Evolutionary conservation across 2,888 invertebrate genomes (phyloP), one percentile per base, ranked within the genome.

Genomic region (Sinelater perroti): DNA sequence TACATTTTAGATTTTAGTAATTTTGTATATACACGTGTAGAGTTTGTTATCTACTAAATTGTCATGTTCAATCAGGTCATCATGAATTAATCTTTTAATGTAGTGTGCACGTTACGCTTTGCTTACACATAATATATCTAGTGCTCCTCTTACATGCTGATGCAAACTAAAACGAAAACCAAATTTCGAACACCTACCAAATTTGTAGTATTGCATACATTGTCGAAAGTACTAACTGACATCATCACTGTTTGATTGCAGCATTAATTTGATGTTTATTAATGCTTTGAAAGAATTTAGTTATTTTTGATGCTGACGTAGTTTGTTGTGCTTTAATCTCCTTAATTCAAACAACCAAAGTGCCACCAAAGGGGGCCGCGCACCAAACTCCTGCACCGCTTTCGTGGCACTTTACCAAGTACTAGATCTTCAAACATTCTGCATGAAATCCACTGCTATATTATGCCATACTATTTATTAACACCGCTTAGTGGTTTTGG

Each of bases 351-450:
- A 53, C 53, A 42, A 35, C 26, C 56, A 35, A 63, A 59, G 47
- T 59, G 58, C 38, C 51, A 56, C 58, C 42, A 56, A 61, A 59
- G 56, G 18, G 30, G 26, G n/a, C n/a, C n/a, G n/a, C n/a, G n/a
- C n/a, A n/a, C n/a, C n/a, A n/a, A n/a, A n/a, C n/a, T n/a, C 36
- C 16, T 16, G n/a, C n/a, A 18, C 24, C 21, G 40, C 42, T 42
- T 60, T 56, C 31, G 50, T 56, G 59, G 38, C 47, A 52, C 53
- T 56, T 61, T 21, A 36, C 47, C 10, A 38, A 45, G 28, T 21
- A 40, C 44, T 58, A 73, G 74, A 74, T 75, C 74, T 76, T 78
- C 78, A 78, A 78, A 77, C 77, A 78, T 78, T 78, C 78, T 78
- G 78, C 78, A 78, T 78, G 77, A 68, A 65, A 64, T 61, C 66